phyloP scores from a whole-genome alignment of 2,797 vertebrate genomes.

The Chelidonichthys spinosus region DNA sequence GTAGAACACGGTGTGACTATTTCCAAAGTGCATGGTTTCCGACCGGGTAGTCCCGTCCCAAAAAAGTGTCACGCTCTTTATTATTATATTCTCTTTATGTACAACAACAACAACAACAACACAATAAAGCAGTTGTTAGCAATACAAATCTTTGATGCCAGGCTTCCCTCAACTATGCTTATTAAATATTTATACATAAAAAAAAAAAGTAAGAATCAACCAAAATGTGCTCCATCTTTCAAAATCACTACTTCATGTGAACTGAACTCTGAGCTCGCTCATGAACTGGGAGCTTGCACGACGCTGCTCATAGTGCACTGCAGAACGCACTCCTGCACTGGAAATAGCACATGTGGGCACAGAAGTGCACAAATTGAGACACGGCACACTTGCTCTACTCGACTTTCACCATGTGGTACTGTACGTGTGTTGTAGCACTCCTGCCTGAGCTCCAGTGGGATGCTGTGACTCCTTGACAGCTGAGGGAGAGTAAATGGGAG shows the following conservation, averaged over 20 bases:
- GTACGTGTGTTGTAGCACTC: background rate
- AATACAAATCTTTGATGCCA: background rate
- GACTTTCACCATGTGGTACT: background rate
- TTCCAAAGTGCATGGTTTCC: too few species aligned
- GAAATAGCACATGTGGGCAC: background rate
- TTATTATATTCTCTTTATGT: background rate
- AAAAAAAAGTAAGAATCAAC: background rate
- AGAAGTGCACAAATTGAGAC: background rate
- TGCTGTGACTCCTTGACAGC: constrained; percentile 22
- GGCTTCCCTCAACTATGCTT: background rate
- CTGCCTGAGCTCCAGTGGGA: constrained; percentile 7
- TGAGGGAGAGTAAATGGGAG: constrained; percentile 27
- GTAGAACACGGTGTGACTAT: too few species aligned
- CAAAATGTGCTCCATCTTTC: background rate
- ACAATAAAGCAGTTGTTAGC: background rate
- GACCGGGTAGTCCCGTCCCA: too few species aligned
- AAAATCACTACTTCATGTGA: background rate
- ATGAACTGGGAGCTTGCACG: background rate
- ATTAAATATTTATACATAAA: background rate
- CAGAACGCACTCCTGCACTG: background rate
- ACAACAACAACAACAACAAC: background rate
- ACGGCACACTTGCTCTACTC: background rate
- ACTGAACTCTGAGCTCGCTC: background rate
- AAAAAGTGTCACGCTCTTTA: background rate
- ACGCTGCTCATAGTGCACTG: background rate